Evolutionary conservation across 1,140 invertebrate species (phyloP).

Genomic region (Bathynomus jamesi): DNA sequence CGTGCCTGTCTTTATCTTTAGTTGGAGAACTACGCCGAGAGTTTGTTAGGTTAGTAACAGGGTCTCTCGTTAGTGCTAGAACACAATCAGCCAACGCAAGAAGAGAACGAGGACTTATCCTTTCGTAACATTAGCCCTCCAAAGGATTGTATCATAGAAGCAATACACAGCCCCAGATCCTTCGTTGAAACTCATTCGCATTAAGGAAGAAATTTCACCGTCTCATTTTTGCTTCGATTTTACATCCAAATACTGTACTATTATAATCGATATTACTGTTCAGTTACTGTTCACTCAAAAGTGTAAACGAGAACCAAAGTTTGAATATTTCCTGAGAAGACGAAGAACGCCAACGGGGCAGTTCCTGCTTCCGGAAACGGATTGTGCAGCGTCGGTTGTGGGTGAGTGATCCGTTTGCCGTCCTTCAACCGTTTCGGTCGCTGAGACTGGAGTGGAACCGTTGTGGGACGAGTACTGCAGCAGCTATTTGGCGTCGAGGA

Average conservation of each 20-base stretch:
- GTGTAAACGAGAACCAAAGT: background rate
- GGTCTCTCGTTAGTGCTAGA: background rate
- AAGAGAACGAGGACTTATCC: background rate
- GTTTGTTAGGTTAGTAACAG: background rate
- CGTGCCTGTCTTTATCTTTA: background rate
- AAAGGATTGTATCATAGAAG: background rate
- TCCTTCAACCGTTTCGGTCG: background rate
- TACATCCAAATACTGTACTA: too few relatives aligned
- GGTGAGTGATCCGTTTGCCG: background rate
- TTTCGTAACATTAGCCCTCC: background rate
- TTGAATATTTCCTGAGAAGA: background rate
- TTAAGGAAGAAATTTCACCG: too few relatives aligned
- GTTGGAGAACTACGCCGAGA: background rate
- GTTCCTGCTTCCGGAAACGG: background rate
- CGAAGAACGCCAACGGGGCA: background rate
- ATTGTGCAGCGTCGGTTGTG: background rate
- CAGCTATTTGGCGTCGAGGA: too few relatives aligned
- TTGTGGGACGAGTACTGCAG: background rate
- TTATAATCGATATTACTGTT: too few relatives aligned
- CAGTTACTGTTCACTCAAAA: too few relatives aligned
- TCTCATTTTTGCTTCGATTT: too few relatives aligned
- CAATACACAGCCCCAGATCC: background rate
- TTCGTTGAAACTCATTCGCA: background rate
- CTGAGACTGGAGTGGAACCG: background rate
- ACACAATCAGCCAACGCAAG: too few relatives aligned